Evolutionary conservation across 2,113 vertebrate species (phyloP), one percentile per base, ranked within the genome.

Genomic region (Poeciliopsis turrubarensis): DNA sequence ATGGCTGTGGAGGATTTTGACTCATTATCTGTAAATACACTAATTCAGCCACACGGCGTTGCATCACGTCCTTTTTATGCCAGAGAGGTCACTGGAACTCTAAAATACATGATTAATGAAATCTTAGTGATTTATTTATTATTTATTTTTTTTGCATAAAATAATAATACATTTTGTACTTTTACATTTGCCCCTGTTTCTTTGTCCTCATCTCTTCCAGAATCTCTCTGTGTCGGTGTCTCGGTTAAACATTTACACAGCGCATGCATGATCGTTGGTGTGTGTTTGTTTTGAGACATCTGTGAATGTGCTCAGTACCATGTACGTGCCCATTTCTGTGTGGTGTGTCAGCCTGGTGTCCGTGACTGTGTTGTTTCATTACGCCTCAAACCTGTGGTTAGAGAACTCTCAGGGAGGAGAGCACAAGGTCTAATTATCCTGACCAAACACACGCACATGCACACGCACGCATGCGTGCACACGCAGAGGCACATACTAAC

Each of bases 341-440:
- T 72, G 68, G 41, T 89, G 79, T 54, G 57, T 72, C 80, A 85
- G 87, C 60, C 66, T 62, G 73, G 80, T 79, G 76, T 89, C 85
- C 79, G 86, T 93, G 89, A 90, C 90, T 85, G 86, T 71, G 86
- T 89, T 68, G 89, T 80, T 89, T 88, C 82, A 89, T 90, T 88
- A 88, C 82, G 83, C 78, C 61, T 83, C 70, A 84, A 81, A 86
- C 86, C 87, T 91, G 89, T 83, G 89, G 88, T 92, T 89, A 82
- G 80, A 88, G 71, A 84, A 80, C 86, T 92, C 80, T 87, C 73
- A 80, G 80, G 84, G 89, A 92, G 89, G 69, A 84, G 79, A 86
- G 77, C 83, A 77, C 77, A 90, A 85, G 87, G 89, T 92, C 83
- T 92, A 91, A 92, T 92, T 93, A 93, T 91, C 80, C 82, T 77